phyloP scores from a whole-genome alignment of 2,888 invertebrate species.

The Drosophila testacea region DNA sequence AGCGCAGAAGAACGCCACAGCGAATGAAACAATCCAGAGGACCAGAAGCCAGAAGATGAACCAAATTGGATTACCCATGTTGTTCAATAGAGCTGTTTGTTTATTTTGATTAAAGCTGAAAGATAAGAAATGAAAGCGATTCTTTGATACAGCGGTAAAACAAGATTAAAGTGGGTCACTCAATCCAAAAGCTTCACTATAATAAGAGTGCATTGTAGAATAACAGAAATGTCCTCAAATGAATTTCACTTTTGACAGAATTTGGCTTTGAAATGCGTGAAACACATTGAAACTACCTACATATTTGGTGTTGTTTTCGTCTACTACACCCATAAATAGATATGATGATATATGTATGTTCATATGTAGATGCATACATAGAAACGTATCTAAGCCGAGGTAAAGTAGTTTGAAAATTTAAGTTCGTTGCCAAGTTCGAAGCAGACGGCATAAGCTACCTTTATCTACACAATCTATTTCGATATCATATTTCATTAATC shows the following conservation, averaged over 20 bases:
- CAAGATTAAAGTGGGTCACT: background rate
- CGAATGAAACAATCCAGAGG: constrained; percentile 89
- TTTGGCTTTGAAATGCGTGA: constrained; percentile 56
- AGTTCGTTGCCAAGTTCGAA: background rate
- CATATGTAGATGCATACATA: background rate
- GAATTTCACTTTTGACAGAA: constrained; percentile 56
- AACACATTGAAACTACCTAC: constrained; percentile 47
- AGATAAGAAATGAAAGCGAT: constrained; percentile 52
- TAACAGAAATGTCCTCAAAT: background rate
- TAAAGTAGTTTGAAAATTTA: constrained; percentile 9
- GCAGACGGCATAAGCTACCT: background rate
- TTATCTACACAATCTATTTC: background rate
- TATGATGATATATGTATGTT: constrained; percentile 25
- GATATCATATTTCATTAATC: background rate
- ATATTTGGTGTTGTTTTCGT: constrained; percentile 46
- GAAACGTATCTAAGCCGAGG: constrained; percentile 24
- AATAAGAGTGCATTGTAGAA: background rate
- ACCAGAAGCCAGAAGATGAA: constrained; percentile 90
- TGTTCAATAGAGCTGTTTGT: constrained; percentile 27
- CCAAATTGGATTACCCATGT: constrained; percentile 88
- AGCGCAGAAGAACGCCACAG: constrained; percentile 89
- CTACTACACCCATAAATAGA: constrained; percentile 42
- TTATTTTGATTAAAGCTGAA: constrained; percentile 34
- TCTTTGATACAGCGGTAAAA: background rate
- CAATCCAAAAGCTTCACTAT: background rate